Base-by-base conservation (phyloP, 1,140 invertebrate species). In the Thaumetopoea pityocampa region DNA sequence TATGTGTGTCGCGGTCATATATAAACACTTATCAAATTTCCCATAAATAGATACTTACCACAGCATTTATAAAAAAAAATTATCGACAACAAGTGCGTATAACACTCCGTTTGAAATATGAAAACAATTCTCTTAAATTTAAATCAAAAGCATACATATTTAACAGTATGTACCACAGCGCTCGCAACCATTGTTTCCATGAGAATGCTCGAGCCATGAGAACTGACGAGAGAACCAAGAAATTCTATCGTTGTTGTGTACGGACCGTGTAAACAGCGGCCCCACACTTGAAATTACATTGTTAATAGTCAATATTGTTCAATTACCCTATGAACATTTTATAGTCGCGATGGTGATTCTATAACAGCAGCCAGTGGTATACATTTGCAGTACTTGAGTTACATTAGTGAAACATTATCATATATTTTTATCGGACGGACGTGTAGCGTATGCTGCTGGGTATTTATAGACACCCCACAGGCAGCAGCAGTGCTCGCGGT, bases 381-480 rank as follows among this genome's bases (percentile, higher is more conserved):
- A 20, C 24, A 16, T 41, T 30, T 30, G 28, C 37, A 32, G 19
- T 20, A 24, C 16, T 38, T 41, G 37, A 41, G 8, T 41, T 32
- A 32, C 17, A 19, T 32, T 41, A 23, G 8, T 24, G 27, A 46
- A n/a, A 43, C 36, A 36, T 51, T 46, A 35, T 46, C 23, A 35
- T 27, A 33, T 47, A 50, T 37, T 40, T 42, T 41, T 42, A 49
- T 47, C 40, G 33, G 51, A 48, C 51, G 57, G 52, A 50, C 53
- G 46, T 49, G 50, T 51, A 53, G 51, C 34, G 51, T 56, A 54
- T 55, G 46, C 55, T 53, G 40, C 38, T 20, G 33, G 9, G 54
- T 78, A 78, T 78, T 74, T 67, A 72, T 78, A 74, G 62, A 41
- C 50, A 64, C 70, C 73, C 67, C 73, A 74, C 67, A 56, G 67